phyloP scores from a whole-genome alignment of 2,888 invertebrate species.

The Brachyptera risi region DNA sequence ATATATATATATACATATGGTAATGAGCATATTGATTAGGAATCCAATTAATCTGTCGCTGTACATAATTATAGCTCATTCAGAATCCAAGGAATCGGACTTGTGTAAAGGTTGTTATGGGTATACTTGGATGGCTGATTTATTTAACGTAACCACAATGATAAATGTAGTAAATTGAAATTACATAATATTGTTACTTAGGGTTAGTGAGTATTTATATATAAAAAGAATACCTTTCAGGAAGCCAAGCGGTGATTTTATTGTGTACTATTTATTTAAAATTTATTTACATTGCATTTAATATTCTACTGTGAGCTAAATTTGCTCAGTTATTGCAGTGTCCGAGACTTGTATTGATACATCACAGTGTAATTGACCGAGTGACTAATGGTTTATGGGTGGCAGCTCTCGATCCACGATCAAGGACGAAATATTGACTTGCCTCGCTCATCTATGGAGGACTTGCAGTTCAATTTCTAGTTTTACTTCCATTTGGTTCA shows the following conservation, averaged over 20 bases:
- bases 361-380: constrained; percentile 24
- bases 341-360: constrained; percentile 25
- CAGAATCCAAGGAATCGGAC: constrained; percentile 27
- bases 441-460: background rate
- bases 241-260: constrained; percentile 29
- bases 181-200: constrained; percentile 32
- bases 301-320: constrained; percentile 17
- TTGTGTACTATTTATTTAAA: constrained; percentile 33
- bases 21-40: constrained; percentile 6
- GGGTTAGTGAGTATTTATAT: constrained; percentile 33
- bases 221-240: constrained; percentile 27
- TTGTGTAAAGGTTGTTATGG: constrained; percentile 32
- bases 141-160: constrained; percentile 30
- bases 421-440: background rate
- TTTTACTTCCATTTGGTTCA: constrained; percentile 32
- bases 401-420: constrained; percentile 23
- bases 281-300: constrained; percentile 32
- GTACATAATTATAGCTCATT: constrained; percentile 19
- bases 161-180: constrained; percentile 30
- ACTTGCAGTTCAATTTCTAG: background rate
- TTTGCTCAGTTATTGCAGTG: constrained; percentile 21
- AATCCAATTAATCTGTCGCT: background rate
- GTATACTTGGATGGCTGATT: constrained; percentile 32
- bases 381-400: constrained; percentile 21
- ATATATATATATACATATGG: constrained; percentile 26